These are phyloP conservation scores for Drosophila bunnanda DNA, from an alignment of 2,888 invertebrate genomes.

Conservation along the genomic window DNA sequence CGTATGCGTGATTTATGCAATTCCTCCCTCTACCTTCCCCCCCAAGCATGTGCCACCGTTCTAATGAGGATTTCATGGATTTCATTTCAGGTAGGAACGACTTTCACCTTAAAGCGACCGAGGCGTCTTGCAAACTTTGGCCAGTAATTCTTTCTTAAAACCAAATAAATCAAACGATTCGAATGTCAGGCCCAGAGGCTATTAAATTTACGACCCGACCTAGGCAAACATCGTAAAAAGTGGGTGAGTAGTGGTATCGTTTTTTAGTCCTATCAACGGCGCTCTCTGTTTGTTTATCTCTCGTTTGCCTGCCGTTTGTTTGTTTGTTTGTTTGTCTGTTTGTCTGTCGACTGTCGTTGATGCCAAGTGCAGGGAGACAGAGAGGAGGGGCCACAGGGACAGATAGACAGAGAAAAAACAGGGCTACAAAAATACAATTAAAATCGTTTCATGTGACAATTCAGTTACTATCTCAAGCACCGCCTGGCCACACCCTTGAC, in stretches of 20 bases:
- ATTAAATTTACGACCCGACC: slow-evolving; percentile 69
- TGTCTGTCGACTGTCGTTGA: slow-evolving; percentile 35
- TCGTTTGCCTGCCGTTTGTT: slow-evolving; percentile 27
- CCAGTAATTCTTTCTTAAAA: slow-evolving; percentile 40
- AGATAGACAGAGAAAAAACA: slow-evolving; percentile 38
- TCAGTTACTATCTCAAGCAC: slow-evolving; percentile 37
- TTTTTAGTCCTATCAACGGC: slow-evolving; percentile 52
- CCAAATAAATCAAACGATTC: slow-evolving; percentile 55
- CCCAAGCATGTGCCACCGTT: slow-evolving; percentile 33
- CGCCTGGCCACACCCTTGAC: slow-evolving; percentile 3
- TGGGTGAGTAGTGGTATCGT: slow-evolving; percentile 30
- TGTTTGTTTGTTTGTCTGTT: slow-evolving; percentile 45
- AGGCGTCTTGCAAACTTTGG: slow-evolving; percentile 5
- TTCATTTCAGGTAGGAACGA: not conserved
- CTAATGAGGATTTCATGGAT: slow-evolving; percentile 54
- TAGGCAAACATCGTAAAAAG: slow-evolving; percentile 16
- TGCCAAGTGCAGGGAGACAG: slow-evolving; percentile 34
- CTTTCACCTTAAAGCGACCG: slow-evolving; percentile 21
- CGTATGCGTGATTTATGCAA: slow-evolving; percentile 65
- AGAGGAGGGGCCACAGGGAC: no score
- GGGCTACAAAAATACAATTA: slow-evolving; percentile 68
- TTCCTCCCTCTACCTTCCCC: not conserved
- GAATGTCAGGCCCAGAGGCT: slow-evolving; percentile 58
- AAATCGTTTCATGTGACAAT: slow-evolving; percentile 76
- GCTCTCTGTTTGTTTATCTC: slow-evolving; percentile 51